These are phyloP conservation scores for Dallia pectoralis DNA, from an alignment of 2,797 vertebrate genomes.

Conservation along the genomic window DNA sequence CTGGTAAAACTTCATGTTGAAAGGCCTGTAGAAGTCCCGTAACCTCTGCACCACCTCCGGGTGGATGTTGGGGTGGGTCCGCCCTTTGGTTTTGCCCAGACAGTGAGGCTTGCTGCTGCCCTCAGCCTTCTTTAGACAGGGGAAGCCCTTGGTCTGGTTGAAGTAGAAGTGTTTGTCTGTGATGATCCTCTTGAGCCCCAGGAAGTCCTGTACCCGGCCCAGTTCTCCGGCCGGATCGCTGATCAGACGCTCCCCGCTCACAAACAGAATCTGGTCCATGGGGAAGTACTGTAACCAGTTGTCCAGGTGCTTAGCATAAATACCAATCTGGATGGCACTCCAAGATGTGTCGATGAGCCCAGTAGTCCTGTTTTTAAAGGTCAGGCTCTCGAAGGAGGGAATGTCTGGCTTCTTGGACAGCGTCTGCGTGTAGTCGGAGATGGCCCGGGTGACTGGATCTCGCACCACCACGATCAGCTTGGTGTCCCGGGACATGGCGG, in stretches of 20 bases:
- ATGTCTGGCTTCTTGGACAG: constrained; percentile 82
- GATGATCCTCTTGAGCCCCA: constrained; percentile 83
- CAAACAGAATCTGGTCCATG: constrained; percentile 80
- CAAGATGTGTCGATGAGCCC: constrained; percentile 83
- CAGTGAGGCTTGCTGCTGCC: constrained; percentile 85
- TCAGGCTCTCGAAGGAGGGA: constrained; percentile 79
- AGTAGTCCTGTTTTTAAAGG: constrained; percentile 83
- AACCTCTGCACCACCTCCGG: constrained; percentile 65
- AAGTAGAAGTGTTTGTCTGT: constrained; percentile 88
- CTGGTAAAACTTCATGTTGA: constrained; percentile 75
- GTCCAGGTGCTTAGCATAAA: constrained; percentile 86
- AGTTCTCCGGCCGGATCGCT: constrained; percentile 82
- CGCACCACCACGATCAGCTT: constrained; percentile 92
- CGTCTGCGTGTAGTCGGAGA: constrained; percentile 92
- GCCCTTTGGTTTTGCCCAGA: constrained; percentile 84
- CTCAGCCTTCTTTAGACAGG: constrained; percentile 82
- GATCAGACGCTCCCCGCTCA: constrained; percentile 81
- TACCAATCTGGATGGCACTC: constrained; percentile 83
- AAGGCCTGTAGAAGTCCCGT: constrained; percentile 68
- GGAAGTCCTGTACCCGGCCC: constrained; percentile 82
- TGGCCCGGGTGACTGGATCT: constrained; percentile 88
- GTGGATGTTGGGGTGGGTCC: constrained; percentile 75
- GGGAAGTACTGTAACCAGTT: constrained; percentile 85
- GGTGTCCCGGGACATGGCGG: constrained; percentile 84
- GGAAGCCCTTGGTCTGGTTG: constrained; percentile 86